Percentiles rank a stretch among this genome's conserved stretches.
Evolutionary conservation across 2,888 invertebrate species (phyloP).

Genomic region (Nyleta sp.): DNA sequence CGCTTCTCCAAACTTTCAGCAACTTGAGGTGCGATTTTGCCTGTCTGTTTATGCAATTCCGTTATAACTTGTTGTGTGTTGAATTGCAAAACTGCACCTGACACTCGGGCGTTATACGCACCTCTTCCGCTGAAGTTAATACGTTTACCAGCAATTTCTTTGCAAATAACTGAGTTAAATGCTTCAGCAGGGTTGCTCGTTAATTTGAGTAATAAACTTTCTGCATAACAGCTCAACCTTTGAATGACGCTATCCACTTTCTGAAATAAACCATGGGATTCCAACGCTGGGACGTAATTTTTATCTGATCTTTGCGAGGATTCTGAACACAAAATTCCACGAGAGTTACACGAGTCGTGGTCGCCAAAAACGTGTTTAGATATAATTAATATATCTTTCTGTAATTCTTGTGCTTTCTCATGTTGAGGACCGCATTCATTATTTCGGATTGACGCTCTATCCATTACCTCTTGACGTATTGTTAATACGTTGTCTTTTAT

Average conservation of each 20-base stretch:
- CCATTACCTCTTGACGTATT: conserved; percentile 11
- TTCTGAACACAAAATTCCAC: background rate
- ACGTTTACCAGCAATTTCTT: conserved; percentile 35
- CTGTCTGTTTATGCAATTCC: background rate
- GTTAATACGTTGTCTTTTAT: conserved; percentile 3
- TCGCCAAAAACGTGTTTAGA: conserved; percentile 50
- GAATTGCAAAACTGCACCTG: conserved; percentile 6
- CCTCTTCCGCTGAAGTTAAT: conserved; percentile 10
- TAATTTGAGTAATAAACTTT: conserved; percentile 12
- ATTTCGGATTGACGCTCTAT: background rate
- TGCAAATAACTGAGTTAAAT: conserved; percentile 43
- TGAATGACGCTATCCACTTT: conserved; percentile 15
- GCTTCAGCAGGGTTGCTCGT: conserved; percentile 41
- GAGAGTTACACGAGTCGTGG: conserved; percentile 20
- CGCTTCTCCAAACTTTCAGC: background rate
- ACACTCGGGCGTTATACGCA: conserved; percentile 13
- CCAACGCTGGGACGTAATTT: background rate
- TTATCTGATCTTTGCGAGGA: background rate
- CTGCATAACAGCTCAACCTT: background rate
- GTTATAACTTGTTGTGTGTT: conserved; percentile 9
- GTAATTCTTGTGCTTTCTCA: background rate
- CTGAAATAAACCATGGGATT: conserved; percentile 7
- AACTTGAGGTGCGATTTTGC: background rate
- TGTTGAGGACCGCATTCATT: background rate
- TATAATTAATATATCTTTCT: conserved; percentile 18